phyloP scores from a whole-genome alignment of 1,140 invertebrate genomes.

The Neotoxoptera formosana region DNA sequence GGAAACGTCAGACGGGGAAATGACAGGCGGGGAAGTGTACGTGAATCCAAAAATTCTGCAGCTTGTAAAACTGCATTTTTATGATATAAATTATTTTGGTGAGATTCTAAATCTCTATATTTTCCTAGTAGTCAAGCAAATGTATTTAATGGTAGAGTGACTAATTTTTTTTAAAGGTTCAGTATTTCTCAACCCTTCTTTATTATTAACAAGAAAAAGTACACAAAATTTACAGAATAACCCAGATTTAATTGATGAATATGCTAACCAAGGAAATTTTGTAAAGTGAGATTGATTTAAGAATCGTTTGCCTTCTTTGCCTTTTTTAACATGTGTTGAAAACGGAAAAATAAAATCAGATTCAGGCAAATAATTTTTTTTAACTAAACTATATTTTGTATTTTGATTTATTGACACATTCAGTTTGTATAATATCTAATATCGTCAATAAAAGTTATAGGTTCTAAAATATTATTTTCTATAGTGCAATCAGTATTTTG shows the following conservation, averaged over 20 bases:
- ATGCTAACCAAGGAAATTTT: constrained; percentile 61
- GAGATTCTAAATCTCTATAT: constrained; percentile 58
- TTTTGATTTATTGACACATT: background rate
- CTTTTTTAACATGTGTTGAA: constrained; percentile 33
- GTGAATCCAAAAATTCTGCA: no score
- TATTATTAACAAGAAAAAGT: constrained; percentile 58
- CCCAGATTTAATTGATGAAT: constrained; percentile 57
- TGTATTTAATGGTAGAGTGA: background rate
- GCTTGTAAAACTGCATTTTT: constrained; percentile 58
- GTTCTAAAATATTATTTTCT: background rate
- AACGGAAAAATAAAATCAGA: constrained; percentile 13
- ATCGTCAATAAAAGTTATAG: background rate
- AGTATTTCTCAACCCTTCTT: constrained; percentile 59
- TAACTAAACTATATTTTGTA: background rate
- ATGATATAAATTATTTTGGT: constrained; percentile 60
- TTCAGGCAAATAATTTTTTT: background rate
- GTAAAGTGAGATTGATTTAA: constrained; percentile 50
- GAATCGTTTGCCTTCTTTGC: constrained; percentile 35
- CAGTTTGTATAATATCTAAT: background rate
- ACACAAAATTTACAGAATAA: constrained; percentile 61
- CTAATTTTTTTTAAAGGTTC: constrained; percentile 55
- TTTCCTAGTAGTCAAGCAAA: constrained; percentile 52
- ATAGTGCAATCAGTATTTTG: background rate
- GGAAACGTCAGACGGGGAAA: no score
- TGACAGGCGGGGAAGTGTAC: no score